Evolutionary conservation across 2,888 invertebrate species (phyloP).

Genomic region (Prosapia bicincta): DNA sequence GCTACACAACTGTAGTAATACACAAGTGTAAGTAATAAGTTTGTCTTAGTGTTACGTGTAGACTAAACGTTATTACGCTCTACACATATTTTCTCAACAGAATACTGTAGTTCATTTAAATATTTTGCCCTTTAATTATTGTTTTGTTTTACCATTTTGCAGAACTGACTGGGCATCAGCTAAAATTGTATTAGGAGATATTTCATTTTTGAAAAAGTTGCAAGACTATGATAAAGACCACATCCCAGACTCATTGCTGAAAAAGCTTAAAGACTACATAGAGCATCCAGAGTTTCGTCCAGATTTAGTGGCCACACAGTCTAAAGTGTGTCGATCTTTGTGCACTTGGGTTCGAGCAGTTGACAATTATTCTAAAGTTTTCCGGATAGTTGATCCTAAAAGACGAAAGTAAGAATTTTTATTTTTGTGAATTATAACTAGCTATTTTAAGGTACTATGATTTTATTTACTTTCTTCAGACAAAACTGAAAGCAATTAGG

Average conservation of each 20-base stretch:
- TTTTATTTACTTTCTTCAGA: too few species aligned
- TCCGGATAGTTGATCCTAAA: constrained; percentile 85
- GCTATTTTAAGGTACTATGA: too few species aligned
- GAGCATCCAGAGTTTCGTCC: constrained; percentile 84
- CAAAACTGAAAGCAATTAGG: too few species aligned
- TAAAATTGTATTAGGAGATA: constrained; percentile 75
- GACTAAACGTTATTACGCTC: too few species aligned
- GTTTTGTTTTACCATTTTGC: constrained; percentile 35
- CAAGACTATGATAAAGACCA: constrained; percentile 86
- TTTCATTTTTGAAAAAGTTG: constrained; percentile 76
- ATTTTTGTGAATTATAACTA: not conserved
- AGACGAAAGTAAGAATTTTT: constrained; percentile 60
- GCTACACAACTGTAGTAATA: too few species aligned
- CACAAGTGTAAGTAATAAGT: too few species aligned
- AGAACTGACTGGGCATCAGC: constrained; percentile 87
- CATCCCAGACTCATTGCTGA: constrained; percentile 69
- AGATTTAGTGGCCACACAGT: constrained; percentile 77
- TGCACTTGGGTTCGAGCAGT: constrained; percentile 92
- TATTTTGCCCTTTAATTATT: too few species aligned
- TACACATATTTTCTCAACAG: too few species aligned
- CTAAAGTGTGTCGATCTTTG: constrained; percentile 84
- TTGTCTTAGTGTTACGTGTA: too few species aligned
- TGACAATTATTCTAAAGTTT: constrained; percentile 84
- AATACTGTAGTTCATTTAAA: too few species aligned
- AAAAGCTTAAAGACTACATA: constrained; percentile 78